Evolutionary conservation across 2,888 invertebrate genomes (phyloP), one percentile per base, ranked within the genome.

Genomic region (Nezara viridula): DNA sequence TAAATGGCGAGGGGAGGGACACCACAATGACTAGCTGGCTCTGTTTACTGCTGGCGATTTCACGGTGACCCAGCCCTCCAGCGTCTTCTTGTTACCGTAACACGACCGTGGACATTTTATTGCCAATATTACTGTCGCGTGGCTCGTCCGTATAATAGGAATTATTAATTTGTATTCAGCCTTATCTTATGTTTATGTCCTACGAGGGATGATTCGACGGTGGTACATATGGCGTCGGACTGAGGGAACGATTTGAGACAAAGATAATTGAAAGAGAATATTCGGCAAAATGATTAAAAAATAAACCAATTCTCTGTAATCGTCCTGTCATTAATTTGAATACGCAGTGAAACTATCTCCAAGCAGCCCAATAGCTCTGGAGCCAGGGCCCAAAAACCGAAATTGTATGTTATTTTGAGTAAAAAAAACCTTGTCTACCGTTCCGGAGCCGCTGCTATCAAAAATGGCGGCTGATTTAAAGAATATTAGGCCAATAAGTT

Each of bases 101-200:
- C 77, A 2, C 6, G 0, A 77, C 77, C 77, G 77, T 77, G 44
- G 40, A 21, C 21, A 44, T 44, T 77, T 77, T 77, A 77, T 77
- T 77, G 77, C 21, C 77, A 37, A 77, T 77, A 40, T 77, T 77
- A 40, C 77, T 40, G 77, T 21, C 77, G 77, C 77, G 77, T 77
- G 77, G 0, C 77, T 21, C 24, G 40, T n/a, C 77, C 24, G 77
- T 44, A 24, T 77, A 77, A 77, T 77, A 44, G 40, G 37, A 77
- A 77, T 40, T 77, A 77, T 77, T 77, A 77, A 40, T 77, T 77
- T 40, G 21, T 77, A 77, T 77, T 40, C 77, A 77, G 40, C 21
- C 40, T 77, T 60, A 60, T 60, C 60, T 60, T 27, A 60, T 60
- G 60, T 60, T 60, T 60, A 60, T 60, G 60, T 27, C 60, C 10